Evolutionary conservation across 2,888 invertebrate genomes (phyloP).

Genomic region (Pterobdella sp.): DNA sequence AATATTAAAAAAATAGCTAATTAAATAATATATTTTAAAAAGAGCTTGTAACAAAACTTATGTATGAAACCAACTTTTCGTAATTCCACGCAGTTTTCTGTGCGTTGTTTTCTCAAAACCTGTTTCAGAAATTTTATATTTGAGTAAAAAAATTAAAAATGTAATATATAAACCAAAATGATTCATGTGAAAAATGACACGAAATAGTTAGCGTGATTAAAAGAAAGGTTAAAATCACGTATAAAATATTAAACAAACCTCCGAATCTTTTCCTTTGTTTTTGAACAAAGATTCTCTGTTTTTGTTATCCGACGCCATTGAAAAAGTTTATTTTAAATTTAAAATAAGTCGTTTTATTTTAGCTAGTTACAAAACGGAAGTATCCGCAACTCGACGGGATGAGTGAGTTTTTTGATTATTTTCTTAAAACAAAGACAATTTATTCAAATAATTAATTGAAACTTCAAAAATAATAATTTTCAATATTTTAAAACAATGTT

Average conservation of each 20-base stretch:
- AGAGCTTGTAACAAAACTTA: neutral
- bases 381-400: neutral
- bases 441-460: neutral
- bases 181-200: neutral
- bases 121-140: slow-evolving; percentile 36
- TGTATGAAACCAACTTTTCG: slow-evolving; percentile 61
- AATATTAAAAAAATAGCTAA: neutral
- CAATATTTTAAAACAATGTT: neutral
- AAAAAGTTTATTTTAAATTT: slow-evolving; percentile 4
- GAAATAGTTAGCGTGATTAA: slow-evolving; percentile 1
- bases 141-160: neutral
- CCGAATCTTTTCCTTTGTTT: slow-evolving; percentile 98
- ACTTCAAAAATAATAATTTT: neutral
- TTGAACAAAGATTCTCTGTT: slow-evolving; percentile 55
- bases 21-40: neutral
- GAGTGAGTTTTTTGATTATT: slow-evolving; percentile 15
- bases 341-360: slow-evolving; percentile 23
- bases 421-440: slow-evolving; percentile 7
- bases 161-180: neutral
- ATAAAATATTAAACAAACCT: slow-evolving; percentile 62
- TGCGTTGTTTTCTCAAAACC: slow-evolving; percentile 87
- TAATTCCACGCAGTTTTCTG: slow-evolving; percentile 90
- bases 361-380: slow-evolving; percentile 19
- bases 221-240: slow-evolving; percentile 4
- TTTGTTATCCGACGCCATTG: slow-evolving; percentile 35